Conservation (phyloP, 2,113 vertebrate species). For the Prochilodus magdalenae region DNA sequence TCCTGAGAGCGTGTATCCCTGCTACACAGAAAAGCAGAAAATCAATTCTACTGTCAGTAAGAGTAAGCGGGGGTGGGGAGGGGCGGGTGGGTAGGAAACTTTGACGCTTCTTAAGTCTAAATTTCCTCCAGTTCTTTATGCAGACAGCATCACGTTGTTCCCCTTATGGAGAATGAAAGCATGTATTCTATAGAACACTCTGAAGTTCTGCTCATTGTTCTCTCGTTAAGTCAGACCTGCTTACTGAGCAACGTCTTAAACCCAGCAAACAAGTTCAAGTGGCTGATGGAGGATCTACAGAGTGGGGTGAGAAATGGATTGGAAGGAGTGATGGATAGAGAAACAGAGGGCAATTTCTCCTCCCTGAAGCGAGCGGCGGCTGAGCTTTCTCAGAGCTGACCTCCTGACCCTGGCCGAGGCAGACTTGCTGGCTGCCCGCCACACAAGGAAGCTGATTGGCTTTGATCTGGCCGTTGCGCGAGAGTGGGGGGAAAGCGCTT, state of each 20-base stretch:
- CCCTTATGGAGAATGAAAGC: slow-evolving; percentile 48
- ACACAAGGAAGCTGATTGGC: slow-evolving; percentile 76
- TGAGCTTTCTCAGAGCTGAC: slow-evolving; percentile 67
- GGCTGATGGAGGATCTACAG: not conserved
- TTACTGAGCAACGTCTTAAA: slow-evolving; percentile 59
- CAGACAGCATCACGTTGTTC: slow-evolving; percentile 44
- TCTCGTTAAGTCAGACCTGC: slow-evolving; percentile 62
- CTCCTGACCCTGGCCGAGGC: slow-evolving; percentile 68
- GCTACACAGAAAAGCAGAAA: slow-evolving; percentile 55
- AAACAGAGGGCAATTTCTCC: slow-evolving; percentile 66
- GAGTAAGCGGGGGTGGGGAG: slow-evolving; percentile 28
- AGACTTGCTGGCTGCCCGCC: slow-evolving; percentile 73
- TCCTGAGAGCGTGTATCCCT: slow-evolving; percentile 74
- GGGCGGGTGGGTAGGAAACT: slow-evolving; percentile 55
- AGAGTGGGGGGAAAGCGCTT: slow-evolving; percentile 68
- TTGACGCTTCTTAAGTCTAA: slow-evolving; percentile 53
- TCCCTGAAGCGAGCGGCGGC: slow-evolving; percentile 72
- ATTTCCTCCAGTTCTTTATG: slow-evolving; percentile 50
- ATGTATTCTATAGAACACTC: slow-evolving; percentile 20
- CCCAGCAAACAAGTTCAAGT: slow-evolving; percentile 20
- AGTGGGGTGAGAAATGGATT: slow-evolving; percentile 51
- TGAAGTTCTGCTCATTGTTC: slow-evolving; percentile 68
- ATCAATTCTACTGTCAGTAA: slow-evolving; percentile 1
- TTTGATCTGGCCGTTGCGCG: slow-evolving; percentile 76
- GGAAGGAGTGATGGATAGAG: slow-evolving; percentile 68